Conservation (phyloP, 2,113 vertebrate genomes). For the Lampris incognitus region DNA sequence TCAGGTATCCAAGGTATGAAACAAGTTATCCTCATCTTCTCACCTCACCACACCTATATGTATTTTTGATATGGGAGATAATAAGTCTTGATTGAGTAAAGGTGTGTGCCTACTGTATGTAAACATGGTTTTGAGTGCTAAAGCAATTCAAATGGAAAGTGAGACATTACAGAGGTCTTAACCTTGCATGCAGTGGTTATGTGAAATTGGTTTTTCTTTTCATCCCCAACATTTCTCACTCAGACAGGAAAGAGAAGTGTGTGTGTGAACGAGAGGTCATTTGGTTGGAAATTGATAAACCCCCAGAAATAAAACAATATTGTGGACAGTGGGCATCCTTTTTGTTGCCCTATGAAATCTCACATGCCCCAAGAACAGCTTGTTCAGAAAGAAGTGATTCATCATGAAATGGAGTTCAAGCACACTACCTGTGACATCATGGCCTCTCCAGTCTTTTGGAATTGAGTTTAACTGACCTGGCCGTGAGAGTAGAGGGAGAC, state of each 20-base stretch:
- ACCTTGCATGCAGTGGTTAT: constrained; percentile 66
- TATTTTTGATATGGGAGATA: constrained; percentile 48
- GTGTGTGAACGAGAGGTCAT: constrained; percentile 12
- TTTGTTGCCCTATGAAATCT: constrained; percentile 15
- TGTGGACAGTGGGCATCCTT: constrained; percentile 13
- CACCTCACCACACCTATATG: constrained; percentile 48
- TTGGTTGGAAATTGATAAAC: constrained; percentile 38
- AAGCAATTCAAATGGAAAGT: constrained; percentile 59
- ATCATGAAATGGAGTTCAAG: constrained; percentile 50
- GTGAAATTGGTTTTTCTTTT: constrained; percentile 64
- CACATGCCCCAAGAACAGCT: background rate
- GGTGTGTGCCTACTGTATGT: constrained; percentile 27
- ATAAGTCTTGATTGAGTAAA: constrained; percentile 35
- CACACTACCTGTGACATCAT: constrained; percentile 62
- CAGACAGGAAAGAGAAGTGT: constrained; percentile 34
- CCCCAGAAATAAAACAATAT: constrained; percentile 29
- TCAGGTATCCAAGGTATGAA: constrained; percentile 66
- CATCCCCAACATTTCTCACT: constrained; percentile 52
- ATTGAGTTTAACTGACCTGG: constrained; percentile 44
- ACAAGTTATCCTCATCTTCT: constrained; percentile 54
- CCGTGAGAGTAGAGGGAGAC: constrained; percentile 41
- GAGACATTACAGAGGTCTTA: constrained; percentile 42
- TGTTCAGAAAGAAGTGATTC: constrained; percentile 20
- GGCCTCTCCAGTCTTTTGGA: constrained; percentile 37
- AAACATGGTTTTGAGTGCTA: constrained; percentile 36